A percentile compares a stretch with the other conserved stretches of the same genome.
Conservation (phyloP, 2,797 vertebrate species). For the Dallia pectoralis region DNA sequence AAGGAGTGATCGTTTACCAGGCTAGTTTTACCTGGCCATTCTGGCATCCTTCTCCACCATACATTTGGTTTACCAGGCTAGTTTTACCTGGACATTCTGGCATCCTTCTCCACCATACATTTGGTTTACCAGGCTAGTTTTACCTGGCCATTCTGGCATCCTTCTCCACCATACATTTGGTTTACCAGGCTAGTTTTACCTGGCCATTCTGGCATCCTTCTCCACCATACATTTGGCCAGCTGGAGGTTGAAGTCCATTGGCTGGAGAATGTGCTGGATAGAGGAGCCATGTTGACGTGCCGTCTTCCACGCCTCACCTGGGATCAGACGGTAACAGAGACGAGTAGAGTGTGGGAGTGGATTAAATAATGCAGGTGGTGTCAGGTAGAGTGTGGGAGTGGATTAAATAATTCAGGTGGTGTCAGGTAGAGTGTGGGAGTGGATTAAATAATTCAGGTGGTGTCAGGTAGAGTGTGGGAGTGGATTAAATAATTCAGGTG, state of each 20-base stretch:
- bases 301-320: slow-evolving; percentile 87
- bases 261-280: slow-evolving; percentile 85
- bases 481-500: too few relatives aligned
- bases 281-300: slow-evolving; percentile 82
- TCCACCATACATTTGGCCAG: slow-evolving; percentile 94
- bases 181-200: slow-evolving; percentile 59
- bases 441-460: neutral
- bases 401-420: too few relatives aligned
- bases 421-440: neutral
- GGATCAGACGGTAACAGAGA: neutral
- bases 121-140: slow-evolving; percentile 56
- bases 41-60: slow-evolving; percentile 91
- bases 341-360: neutral
- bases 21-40: slow-evolving; percentile 84
- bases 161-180: slow-evolving; percentile 92
- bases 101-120: slow-evolving; percentile 92
- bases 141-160: slow-evolving; percentile 91
- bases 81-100: slow-evolving; percentile 86
- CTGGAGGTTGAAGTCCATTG: slow-evolving; percentile 88
- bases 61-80: slow-evolving; percentile 70
- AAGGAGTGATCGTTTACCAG: neutral
- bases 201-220: slow-evolving; percentile 89
- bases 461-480: slow-evolving; percentile 26
- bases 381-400: too few relatives aligned
- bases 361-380: too few relatives aligned